A percentile compares a stretch with the other conserved stretches of the same genome.
Evolutionary conservation across 2,797 vertebrate genomes (phyloP).

Genomic region (Phrynocephalus vlangalii): DNA sequence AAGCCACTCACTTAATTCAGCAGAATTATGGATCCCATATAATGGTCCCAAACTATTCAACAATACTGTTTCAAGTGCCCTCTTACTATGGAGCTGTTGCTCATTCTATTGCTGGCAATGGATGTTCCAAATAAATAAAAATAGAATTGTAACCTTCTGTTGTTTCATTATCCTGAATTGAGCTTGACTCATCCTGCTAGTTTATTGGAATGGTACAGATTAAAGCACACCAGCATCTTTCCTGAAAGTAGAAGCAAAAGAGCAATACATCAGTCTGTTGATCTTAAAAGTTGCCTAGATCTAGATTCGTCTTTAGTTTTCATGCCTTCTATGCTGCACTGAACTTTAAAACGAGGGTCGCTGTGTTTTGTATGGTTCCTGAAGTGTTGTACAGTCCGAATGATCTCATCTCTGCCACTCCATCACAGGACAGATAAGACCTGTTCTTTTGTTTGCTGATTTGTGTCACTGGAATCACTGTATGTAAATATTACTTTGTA

Average conservation of each 20-base stretch:
- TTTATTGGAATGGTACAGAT: slow-evolving; percentile 44
- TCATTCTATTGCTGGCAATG: slow-evolving; percentile 68
- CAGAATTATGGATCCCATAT: slow-evolving; percentile 40
- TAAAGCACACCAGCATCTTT: slow-evolving; percentile 38
- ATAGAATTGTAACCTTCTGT: slow-evolving; percentile 45
- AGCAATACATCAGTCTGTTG: slow-evolving; percentile 59
- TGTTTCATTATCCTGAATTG: slow-evolving; percentile 33
- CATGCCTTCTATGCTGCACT: slow-evolving; percentile 59
- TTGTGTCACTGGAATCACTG: slow-evolving; percentile 75
- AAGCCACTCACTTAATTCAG: not conserved
- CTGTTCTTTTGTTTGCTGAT: slow-evolving; percentile 65
- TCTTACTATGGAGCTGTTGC: slow-evolving; percentile 34
- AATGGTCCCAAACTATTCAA: slow-evolving; percentile 56
- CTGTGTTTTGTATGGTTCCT: slow-evolving; percentile 52
- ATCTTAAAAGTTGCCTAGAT: slow-evolving; percentile 36
- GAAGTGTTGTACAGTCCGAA: slow-evolving; percentile 60
- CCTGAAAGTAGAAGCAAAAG: slow-evolving; percentile 54
- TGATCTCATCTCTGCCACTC: slow-evolving; percentile 51
- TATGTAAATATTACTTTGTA: slow-evolving; percentile 77
- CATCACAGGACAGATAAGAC: slow-evolving; percentile 48
- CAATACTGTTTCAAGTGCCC: slow-evolving; percentile 10
- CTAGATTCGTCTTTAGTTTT: slow-evolving; percentile 47
- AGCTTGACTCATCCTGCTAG: slow-evolving; percentile 50
- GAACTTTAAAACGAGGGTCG: slow-evolving; percentile 36
- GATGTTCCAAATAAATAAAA: slow-evolving; percentile 45